Conservation (phyloP, 30 jellyfish, hydroid and myxozoan genomes). For the Rhopilema esculentum region DNA sequence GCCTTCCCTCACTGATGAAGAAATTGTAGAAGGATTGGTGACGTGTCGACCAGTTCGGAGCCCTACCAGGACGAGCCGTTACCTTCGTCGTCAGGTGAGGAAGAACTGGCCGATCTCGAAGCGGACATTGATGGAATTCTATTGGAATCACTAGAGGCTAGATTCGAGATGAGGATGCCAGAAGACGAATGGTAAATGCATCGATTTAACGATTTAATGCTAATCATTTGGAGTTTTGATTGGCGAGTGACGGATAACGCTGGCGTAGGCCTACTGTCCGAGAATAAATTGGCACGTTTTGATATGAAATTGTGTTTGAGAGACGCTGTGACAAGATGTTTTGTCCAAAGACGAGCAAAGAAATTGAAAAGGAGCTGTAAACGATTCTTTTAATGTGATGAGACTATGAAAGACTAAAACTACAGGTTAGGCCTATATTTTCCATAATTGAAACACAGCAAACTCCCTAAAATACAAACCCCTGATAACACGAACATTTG, state of each 20-base stretch:
- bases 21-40: constrained; percentile 7
- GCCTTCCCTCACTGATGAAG: constrained; percentile 5
- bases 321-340: neutral
- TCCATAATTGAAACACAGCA: too few relatives aligned
- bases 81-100: constrained; percentile 32
- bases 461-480: too few relatives aligned
- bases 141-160: constrained; percentile 25
- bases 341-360: neutral
- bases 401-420: neutral
- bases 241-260: neutral
- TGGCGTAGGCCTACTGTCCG: neutral
- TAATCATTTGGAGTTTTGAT: constrained; percentile 5
- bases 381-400: constrained; percentile 3
- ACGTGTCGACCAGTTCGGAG: constrained; percentile 23
- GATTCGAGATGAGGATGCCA: constrained; percentile 21
- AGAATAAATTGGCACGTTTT: neutral
- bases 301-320: neutral
- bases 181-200: constrained; percentile 7
- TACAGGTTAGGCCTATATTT: neutral
- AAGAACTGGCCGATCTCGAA: constrained; percentile 20
- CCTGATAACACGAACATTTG: too few relatives aligned
- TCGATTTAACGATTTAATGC: neutral
- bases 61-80: too few relatives aligned
- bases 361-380: neutral
- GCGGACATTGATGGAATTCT: constrained; percentile 35